phyloP scores from a whole-genome alignment of 2,888 invertebrate species.

The Pandemis corylana region DNA sequence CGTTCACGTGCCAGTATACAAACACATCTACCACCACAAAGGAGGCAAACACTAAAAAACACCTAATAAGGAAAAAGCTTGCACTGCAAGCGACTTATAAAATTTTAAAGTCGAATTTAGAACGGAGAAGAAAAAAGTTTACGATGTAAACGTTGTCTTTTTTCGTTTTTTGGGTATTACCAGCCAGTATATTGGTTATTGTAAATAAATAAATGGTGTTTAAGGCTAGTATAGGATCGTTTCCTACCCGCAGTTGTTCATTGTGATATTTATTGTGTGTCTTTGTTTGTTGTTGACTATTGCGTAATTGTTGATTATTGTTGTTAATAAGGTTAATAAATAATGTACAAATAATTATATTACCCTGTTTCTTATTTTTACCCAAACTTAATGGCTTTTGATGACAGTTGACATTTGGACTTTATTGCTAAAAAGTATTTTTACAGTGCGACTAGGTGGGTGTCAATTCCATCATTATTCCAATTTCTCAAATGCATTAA shows the following conservation, averaged over 20 bases:
- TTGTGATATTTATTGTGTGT: constrained; percentile 84
- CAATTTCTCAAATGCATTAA: too few species aligned
- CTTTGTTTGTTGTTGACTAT: constrained; percentile 81
- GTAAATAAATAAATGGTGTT: constrained; percentile 31
- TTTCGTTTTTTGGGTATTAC: constrained; percentile 7
- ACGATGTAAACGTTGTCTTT: constrained; percentile 41
- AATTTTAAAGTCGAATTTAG: constrained; percentile 17
- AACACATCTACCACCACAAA: constrained; percentile 88
- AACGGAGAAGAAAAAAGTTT: constrained; percentile 40
- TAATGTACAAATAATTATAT: constrained; percentile 43
- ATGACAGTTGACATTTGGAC: too few species aligned
- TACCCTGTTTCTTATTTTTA: not conserved
- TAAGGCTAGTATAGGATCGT: constrained; percentile 43
- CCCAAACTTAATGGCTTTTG: too few species aligned
- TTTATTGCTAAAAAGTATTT: too few species aligned
- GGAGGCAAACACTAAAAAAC: constrained; percentile 79
- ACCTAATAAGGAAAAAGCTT: constrained; percentile 56
- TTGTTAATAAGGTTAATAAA: constrained; percentile 46
- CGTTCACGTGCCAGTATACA: constrained; percentile 90
- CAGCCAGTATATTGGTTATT: constrained; percentile 34
- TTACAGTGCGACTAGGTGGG: too few species aligned
- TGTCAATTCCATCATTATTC: too few species aligned
- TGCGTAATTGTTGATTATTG: constrained; percentile 80
- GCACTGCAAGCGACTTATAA: constrained; percentile 54
- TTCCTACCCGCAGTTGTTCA: constrained; percentile 57